Evolutionary conservation across 2,888 invertebrate species (phyloP).

Genomic region (Microchrysa polita): DNA sequence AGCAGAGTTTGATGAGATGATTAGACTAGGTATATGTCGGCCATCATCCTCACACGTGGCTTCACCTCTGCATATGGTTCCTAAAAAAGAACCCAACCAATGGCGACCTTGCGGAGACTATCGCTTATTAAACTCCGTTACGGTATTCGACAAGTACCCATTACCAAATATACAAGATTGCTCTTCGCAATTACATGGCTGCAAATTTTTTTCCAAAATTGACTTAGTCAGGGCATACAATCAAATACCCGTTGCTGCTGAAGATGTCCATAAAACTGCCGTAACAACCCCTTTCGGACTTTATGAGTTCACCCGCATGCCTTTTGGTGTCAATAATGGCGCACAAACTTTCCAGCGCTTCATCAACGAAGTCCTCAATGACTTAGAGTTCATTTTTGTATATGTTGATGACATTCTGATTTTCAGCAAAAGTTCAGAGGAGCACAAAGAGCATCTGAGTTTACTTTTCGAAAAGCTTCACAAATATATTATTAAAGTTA

Average conservation of each 20-base stretch:
- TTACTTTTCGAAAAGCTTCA: no score
- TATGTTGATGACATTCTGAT: no score
- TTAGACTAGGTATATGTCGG: slow-evolving; percentile 44
- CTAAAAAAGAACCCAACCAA: slow-evolving; percentile 44
- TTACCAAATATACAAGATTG: neutral
- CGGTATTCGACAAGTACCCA: neutral
- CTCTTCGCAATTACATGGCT: neutral
- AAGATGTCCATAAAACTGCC: neutral
- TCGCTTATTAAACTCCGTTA: neutral
- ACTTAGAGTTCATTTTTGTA: no score
- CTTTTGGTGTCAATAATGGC: neutral
- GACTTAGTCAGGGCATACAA: neutral
- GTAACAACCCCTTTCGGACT: neutral
- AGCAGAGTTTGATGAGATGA: slow-evolving; percentile 44
- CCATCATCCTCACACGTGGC: slow-evolving; percentile 39
- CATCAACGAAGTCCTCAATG: no score
- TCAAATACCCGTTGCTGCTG: no score
- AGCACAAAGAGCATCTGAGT: no score
- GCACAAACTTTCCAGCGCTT: no score
- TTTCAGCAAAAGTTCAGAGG: no score
- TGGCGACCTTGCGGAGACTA: slow-evolving; percentile 44
- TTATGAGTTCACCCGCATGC: neutral
- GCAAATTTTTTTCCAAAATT: neutral
- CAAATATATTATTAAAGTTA: no score
- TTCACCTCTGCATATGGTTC: slow-evolving; percentile 47